phyloP scores from a whole-genome alignment of 1,140 invertebrate species.

The Globodera ellingtonae region DNA sequence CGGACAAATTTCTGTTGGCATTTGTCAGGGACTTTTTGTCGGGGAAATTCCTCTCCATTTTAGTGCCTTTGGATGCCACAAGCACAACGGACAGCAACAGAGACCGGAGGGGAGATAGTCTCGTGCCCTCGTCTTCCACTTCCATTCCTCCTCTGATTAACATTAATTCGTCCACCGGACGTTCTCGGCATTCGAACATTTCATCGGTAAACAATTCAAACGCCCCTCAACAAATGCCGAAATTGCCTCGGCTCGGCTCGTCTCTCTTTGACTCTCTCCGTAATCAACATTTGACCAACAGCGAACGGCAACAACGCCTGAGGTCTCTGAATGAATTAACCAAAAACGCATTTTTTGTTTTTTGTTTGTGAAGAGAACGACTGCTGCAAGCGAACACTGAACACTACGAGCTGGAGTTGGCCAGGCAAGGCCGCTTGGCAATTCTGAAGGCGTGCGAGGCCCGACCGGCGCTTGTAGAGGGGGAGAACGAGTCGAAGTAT shows the following conservation, averaged over 20 bases:
- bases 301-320: constrained; percentile 57
- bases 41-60: neutral
- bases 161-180: constrained; percentile 1
- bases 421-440: constrained; percentile 50
- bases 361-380: constrained; percentile 42
- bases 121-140: no score
- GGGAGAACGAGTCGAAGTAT: constrained; percentile 52
- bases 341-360: constrained; percentile 3
- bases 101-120: neutral
- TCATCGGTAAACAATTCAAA: neutral
- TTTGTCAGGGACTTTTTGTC: no score
- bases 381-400: constrained; percentile 60
- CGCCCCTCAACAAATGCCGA: constrained; percentile 27
- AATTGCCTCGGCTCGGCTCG: constrained; percentile 13
- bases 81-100: neutral
- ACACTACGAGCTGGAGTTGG: constrained; percentile 61
- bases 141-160: neutral
- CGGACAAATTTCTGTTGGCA: no score
- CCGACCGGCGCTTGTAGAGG: constrained; percentile 23
- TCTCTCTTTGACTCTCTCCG: constrained; percentile 49
- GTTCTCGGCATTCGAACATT: neutral
- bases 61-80: neutral
- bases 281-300: constrained; percentile 57
- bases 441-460: constrained; percentile 62
- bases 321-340: constrained; percentile 40